phyloP scores from a whole-genome alignment of 1,140 invertebrate species.

The Oryctes rhinoceros region DNA sequence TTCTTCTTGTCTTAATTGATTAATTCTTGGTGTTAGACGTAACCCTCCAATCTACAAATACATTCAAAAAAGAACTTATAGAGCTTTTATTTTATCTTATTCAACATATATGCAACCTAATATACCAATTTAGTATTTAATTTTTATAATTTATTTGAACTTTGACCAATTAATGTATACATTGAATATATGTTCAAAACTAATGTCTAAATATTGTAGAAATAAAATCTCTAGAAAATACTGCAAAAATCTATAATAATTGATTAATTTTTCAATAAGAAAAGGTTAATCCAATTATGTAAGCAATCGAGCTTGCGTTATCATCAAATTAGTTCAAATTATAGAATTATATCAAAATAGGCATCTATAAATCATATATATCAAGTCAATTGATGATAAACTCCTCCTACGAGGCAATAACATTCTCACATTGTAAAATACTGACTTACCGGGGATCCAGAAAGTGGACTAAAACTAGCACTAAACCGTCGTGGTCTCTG shows the following conservation, averaged over 20 bases:
- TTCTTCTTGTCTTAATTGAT: conserved; percentile 87
- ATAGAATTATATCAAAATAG: not conserved
- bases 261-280: not conserved
- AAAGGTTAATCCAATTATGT: not conserved
- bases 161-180: conserved; percentile 1
- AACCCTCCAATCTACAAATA: conserved; percentile 63
- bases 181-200: not conserved
- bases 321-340: not conserved
- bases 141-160: conserved; percentile 10
- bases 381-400: not conserved
- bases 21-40: conserved; percentile 81
- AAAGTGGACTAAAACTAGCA: conserved; percentile 79
- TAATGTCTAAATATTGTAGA: not conserved
- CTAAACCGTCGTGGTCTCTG: conserved; percentile 80
- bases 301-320: not conserved
- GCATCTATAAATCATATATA: not conserved
- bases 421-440: not conserved
- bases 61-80: not conserved
- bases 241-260: not conserved
- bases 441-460: conserved; percentile 65
- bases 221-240: not conserved
- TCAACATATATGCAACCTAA: not conserved
- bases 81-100: not conserved
- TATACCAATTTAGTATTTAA: conserved; percentile 2
- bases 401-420: not conserved